These are phyloP conservation scores for Cairina moschata DNA, from an alignment of 2,113 vertebrate genomes.

Conservation along the genomic window DNA sequence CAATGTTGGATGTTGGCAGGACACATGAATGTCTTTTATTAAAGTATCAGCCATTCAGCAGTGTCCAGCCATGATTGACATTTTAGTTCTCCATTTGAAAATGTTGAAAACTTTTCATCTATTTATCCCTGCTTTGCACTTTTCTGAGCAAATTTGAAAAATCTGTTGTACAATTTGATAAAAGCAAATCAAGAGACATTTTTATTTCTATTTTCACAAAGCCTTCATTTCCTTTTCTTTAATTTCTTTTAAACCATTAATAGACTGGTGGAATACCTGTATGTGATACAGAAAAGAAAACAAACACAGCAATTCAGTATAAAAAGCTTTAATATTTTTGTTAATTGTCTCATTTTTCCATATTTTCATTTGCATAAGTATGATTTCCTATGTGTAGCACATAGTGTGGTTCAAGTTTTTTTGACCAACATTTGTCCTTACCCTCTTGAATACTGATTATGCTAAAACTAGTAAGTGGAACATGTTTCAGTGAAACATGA, in stretches of 20 bases:
- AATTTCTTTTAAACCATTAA: neutral
- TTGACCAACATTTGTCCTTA: neutral
- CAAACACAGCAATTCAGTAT: neutral
- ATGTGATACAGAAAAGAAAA: neutral
- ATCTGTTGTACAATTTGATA: neutral
- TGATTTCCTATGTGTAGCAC: neutral
- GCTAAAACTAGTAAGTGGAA: neutral
- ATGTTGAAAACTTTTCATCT: neutral
- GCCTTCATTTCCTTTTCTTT: neutral
- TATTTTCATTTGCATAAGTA: neutral
- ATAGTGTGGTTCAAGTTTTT: neutral
- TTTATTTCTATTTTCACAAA: neutral
- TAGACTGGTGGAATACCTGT: neutral
- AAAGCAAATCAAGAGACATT: neutral
- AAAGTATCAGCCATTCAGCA: neutral
- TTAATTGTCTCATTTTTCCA: neutral
- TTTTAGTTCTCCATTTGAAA: neutral
- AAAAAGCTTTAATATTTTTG: neutral
- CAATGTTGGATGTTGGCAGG: neutral
- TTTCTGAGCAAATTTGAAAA: neutral
- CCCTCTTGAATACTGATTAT: neutral
- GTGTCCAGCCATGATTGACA: neutral
- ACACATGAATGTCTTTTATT: neutral
- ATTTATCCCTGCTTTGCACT: neutral
- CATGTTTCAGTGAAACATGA: neutral